A percentile compares a stretch with the other conserved stretches of the same genome.
Evolutionary conservation across 2,888 invertebrate genomes (phyloP).

Genomic region (Polyploca ridens): DNA sequence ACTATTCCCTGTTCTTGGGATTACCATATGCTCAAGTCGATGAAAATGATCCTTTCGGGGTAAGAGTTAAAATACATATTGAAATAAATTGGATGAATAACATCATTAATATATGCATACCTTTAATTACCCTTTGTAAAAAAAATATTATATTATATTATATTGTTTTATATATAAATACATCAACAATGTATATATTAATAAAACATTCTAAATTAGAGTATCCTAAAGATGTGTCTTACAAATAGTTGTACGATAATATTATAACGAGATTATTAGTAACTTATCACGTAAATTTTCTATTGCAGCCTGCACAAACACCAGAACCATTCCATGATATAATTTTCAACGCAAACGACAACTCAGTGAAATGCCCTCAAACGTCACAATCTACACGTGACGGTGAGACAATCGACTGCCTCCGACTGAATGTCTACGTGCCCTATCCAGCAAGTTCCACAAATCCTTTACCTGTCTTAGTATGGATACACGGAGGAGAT

Average conservation of each 20-base stretch:
- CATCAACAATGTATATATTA: too few relatives aligned
- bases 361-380: slow-evolving; percentile 68
- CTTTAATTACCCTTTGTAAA: too few relatives aligned
- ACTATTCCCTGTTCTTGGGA: slow-evolving; percentile 71
- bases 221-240: too few relatives aligned
- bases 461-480: slow-evolving; percentile 70
- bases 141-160: too few relatives aligned
- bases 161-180: too few relatives aligned
- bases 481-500: slow-evolving; percentile 75
- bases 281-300: neutral
- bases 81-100: too few relatives aligned
- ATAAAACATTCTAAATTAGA: too few relatives aligned
- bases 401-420: slow-evolving; percentile 79
- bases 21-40: slow-evolving; percentile 74
- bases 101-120: too few relatives aligned
- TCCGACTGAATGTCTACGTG: slow-evolving; percentile 86
- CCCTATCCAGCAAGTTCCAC: slow-evolving; percentile 61
- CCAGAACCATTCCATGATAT: slow-evolving; percentile 57
- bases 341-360: slow-evolving; percentile 66
- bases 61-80: slow-evolving; percentile 36
- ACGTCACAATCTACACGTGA: slow-evolving; percentile 38
- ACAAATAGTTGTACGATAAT: slow-evolving; percentile 17
- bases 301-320: slow-evolving; percentile 59
- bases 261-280: slow-evolving; percentile 15
- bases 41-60: slow-evolving; percentile 70